Base-by-base conservation (phyloP, 2,113 vertebrate genomes). In the Bos javanicus region DNA sequence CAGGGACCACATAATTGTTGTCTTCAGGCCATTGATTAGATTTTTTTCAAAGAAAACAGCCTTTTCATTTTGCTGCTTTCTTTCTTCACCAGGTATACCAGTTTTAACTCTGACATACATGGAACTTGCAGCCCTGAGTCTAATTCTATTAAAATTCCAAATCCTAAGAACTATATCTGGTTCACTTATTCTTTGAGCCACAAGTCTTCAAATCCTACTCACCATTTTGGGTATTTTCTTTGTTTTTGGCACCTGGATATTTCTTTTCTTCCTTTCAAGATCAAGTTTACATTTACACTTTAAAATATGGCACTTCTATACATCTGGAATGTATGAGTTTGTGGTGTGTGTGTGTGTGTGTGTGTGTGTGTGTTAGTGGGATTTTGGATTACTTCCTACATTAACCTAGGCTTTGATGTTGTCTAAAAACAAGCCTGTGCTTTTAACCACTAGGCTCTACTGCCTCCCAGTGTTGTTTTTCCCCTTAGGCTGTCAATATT, bases 391-490 rank as follows among this genome's bases (percentile, higher is more conserved):
- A 80, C 23, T 96, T 97, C 48, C 46, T 88, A 87, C 16, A 74
- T 84, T 39, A 90, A 21, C 30, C 46, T 62, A 90, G 16, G 7
- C 25, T 94, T 96, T 92, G n/a, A 80, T 94, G 21, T 95, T 67
- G 15, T 74, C 11, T 93, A 52, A 46, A 25, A 94, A 36, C 0
- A 83, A 92, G 26, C 3, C 48, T 96, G 17, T 78, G 76, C 19
- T 90, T 50, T 94, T 93, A 93, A 91, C 46, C 64, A 92, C 19
- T 54, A 67, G 14, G 46, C 19, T 96, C 46, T 96, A 91, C 64
- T 97, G 64, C 54, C 82, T 92, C 46, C 81, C 59, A 91, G 50
- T 82, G 81, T 86, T 97, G 17, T 81, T 96, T 97, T 96, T n/a
- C 81, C 60, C 82, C 21, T 90, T 95, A 64, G 50, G n/a, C 4